Evolutionary conservation across 2,888 invertebrate species (phyloP).

Genomic region (Xestobium rufovillosum): DNA sequence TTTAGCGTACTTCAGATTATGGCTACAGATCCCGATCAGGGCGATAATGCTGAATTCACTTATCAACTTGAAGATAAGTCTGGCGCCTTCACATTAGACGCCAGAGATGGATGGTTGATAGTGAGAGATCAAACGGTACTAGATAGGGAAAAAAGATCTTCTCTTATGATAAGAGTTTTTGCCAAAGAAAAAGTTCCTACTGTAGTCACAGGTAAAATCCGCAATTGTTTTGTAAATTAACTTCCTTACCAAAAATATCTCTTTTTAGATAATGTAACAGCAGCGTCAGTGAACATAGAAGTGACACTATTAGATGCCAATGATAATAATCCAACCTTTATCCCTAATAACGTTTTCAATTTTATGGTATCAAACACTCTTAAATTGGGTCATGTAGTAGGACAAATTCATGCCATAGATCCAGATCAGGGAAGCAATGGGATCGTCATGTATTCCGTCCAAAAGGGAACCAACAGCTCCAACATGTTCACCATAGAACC

Average conservation of each 20-base stretch:
- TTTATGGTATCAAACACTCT: slow-evolving; percentile 63
- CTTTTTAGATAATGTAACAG: no score
- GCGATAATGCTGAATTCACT: slow-evolving; percentile 76
- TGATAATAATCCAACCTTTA: slow-evolving; percentile 83
- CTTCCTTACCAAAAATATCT: no score
- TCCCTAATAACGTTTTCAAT: slow-evolving; percentile 76
- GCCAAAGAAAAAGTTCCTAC: slow-evolving; percentile 70
- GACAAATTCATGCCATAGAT: slow-evolving; percentile 74
- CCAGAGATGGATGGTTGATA: slow-evolving; percentile 77
- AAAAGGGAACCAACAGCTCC: slow-evolving; percentile 37
- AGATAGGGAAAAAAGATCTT: slow-evolving; percentile 69
- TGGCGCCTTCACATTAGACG: slow-evolving; percentile 74
- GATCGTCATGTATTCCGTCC: slow-evolving; percentile 47
- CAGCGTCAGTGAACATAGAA: slow-evolving; percentile 64
- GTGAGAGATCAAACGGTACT: slow-evolving; percentile 60
- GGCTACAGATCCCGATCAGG: slow-evolving; percentile 75
- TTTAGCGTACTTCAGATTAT: slow-evolving; percentile 62
- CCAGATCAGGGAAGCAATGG: slow-evolving; percentile 75
- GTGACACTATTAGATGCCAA: slow-evolving; percentile 82
- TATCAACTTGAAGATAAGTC: slow-evolving; percentile 68
- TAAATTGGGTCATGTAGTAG: slow-evolving; percentile 54
- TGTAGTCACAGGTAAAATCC: slow-evolving; percentile 53
- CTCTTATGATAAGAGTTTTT: slow-evolving; percentile 66
- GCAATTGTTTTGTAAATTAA: no score
- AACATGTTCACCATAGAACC: slow-evolving; percentile 67